phyloP scores from a whole-genome alignment of 2,888 invertebrate species.

The Cantharis rustica region DNA sequence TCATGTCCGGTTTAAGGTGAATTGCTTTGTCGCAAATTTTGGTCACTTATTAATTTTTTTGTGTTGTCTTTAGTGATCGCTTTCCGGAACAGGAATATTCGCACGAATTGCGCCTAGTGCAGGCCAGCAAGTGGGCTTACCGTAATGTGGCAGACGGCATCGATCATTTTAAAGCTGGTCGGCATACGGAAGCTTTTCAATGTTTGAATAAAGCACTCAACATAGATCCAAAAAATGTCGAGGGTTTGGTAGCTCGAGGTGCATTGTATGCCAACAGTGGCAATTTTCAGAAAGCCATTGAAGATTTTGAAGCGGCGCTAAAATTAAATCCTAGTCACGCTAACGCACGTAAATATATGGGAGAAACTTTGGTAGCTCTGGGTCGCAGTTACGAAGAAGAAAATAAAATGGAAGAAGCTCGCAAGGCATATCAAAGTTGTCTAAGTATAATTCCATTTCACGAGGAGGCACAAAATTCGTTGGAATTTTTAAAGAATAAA shows the following conservation, averaged over 20 bases:
- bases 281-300: constrained; percentile 90
- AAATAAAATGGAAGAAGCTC: constrained; percentile 82
- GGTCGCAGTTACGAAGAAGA: constrained; percentile 89
- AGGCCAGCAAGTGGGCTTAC: constrained; percentile 94
- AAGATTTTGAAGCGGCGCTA: constrained; percentile 91
- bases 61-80: constrained; percentile 62
- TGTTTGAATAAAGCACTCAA: constrained; percentile 91
- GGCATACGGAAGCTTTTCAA: constrained; percentile 93
- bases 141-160: constrained; percentile 93
- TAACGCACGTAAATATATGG: constrained; percentile 92
- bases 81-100: constrained; percentile 84
- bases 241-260: constrained; percentile 89
- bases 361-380: constrained; percentile 88
- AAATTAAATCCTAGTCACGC: constrained; percentile 87
- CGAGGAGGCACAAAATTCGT: constrained; percentile 83
- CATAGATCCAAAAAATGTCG: constrained; percentile 90
- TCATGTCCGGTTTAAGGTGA: constrained; percentile 74
- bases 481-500: constrained; percentile 80
- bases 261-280: constrained; percentile 93
- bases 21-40: constrained; percentile 21
- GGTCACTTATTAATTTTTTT: background rate
- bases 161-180: constrained; percentile 90
- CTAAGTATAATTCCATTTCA: constrained; percentile 83
- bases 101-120: constrained; percentile 81
- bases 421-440: constrained; percentile 84